These are phyloP conservation scores for Gonatopus flavifemur DNA, from an alignment of 1,140 invertebrate species.

Conservation along the genomic window DNA sequence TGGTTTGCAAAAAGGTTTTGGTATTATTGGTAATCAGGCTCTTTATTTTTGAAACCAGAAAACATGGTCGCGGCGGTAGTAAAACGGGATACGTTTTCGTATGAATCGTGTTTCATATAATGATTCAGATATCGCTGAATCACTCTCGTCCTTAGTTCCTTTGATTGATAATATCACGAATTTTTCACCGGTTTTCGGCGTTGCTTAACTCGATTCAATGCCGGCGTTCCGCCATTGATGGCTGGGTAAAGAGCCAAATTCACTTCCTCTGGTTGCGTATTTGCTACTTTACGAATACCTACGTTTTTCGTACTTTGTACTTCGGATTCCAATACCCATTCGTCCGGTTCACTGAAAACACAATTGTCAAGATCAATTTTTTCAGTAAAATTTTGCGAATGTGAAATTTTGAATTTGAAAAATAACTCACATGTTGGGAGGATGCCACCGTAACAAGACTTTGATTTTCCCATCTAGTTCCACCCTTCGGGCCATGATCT, in stretches of 20 bases:
- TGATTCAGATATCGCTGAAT: slow-evolving; percentile 15
- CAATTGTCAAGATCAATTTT: not conserved
- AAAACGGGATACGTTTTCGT: no score
- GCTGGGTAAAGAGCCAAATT: slow-evolving; percentile 45
- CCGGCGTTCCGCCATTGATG: slow-evolving; percentile 28
- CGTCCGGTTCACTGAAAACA: slow-evolving; percentile 61
- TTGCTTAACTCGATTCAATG: slow-evolving; percentile 39
- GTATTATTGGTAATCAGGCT: no score
- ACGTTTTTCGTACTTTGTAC: slow-evolving; percentile 58
- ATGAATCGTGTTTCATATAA: not conserved
- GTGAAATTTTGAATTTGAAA: slow-evolving; percentile 3
- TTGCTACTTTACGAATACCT: slow-evolving; percentile 56
- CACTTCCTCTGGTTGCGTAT: slow-evolving; percentile 49
- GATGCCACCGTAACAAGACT: slow-evolving; percentile 70
- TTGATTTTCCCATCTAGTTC: slow-evolving; percentile 63
- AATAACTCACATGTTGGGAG: slow-evolving; percentile 67
- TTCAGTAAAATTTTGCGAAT: not conserved
- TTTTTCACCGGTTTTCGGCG: slow-evolving; percentile 49
- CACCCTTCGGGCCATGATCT: slow-evolving; percentile 66
- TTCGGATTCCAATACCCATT: slow-evolving; percentile 65
- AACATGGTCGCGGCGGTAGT: slow-evolving; percentile 4
- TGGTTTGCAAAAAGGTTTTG: no score
- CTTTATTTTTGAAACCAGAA: no score
- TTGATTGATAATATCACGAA: slow-evolving; percentile 39
- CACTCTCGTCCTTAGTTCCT: slow-evolving; percentile 13